Evolutionary conservation across 1,140 invertebrate genomes (phyloP).

Genomic region (Halyomorpha halys): DNA sequence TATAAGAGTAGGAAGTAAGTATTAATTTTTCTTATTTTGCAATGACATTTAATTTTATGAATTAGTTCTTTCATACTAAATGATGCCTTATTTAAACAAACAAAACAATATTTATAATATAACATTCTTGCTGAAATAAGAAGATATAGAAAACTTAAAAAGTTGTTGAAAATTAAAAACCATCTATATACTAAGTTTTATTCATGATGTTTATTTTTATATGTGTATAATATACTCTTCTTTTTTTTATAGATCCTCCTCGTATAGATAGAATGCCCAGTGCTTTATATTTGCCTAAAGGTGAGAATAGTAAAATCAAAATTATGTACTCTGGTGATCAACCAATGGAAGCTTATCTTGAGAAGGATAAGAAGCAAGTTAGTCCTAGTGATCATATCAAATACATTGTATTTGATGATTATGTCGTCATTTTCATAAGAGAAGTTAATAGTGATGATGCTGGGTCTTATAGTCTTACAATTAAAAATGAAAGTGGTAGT

Average conservation of each 20-base stretch:
- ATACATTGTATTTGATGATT: conserved; percentile 91
- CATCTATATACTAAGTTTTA: too few species aligned
- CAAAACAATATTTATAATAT: too few species aligned
- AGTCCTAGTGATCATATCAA: conserved; percentile 57
- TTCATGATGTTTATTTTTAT: too few species aligned
- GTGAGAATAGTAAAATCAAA: conserved; percentile 92
- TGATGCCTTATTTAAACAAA: too few species aligned
- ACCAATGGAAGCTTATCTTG: conserved; percentile 75
- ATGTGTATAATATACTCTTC: conserved; percentile 8
- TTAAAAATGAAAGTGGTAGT: conserved; percentile 86
- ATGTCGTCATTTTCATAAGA: conserved; percentile 84
- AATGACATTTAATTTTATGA: neutral
- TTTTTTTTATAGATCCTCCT: conserved; percentile 60
- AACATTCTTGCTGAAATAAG: too few species aligned
- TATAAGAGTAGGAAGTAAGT: conserved; percentile 77
- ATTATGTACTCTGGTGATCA: conserved; percentile 86
- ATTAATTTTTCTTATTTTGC: conserved; percentile 7
- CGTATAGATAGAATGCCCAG: conserved; percentile 85
- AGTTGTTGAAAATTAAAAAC: too few species aligned
- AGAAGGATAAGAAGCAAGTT: conserved; percentile 71
- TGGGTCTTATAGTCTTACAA: conserved; percentile 72
- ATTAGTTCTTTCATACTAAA: neutral
- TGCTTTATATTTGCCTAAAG: conserved; percentile 79
- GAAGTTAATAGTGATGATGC: conserved; percentile 75
- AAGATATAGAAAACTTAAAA: too few species aligned